Base-by-base conservation (phyloP, 2,888 invertebrate species). In the Pterostichus madidus region DNA sequence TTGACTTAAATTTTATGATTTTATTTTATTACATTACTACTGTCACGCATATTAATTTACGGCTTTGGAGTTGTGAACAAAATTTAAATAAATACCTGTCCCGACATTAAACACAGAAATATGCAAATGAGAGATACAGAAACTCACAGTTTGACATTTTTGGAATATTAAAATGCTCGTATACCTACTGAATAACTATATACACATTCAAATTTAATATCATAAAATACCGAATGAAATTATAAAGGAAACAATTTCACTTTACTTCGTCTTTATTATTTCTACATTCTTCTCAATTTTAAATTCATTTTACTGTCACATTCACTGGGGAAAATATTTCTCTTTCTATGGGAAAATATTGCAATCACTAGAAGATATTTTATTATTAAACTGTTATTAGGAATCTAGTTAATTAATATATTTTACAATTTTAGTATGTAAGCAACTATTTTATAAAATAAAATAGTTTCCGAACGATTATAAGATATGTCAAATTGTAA, bases 1-100 rank as follows among this genome's bases (percentile, higher is more conserved):
- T 75, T 75, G 75, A 75, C 75, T 75, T 15, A 71, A 44, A 71
- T 46, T 75, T 75, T 75, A 75, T 75, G 10, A 75, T 75, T 75
- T 75, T 52, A 75, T 75, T 75, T 75, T 75, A 75, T 75, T 75
- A 53, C 75, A 15, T 49, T 53, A 75, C 49, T 24, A 52, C 75
- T 75, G 75, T 52, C 53, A 75, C 53, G 75, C 11, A 75, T 75
- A 52, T 75, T 75, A 75, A 75, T 75, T 75, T 75, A 75, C 52
- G 53, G 32, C 75, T 75, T 73, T 31, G 13, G 17, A 75, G 49
- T 32, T 53, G 75, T 53, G 75, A 75, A 75, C 52, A 75, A 75
- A 75, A 75, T 75, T 75, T 75, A 75, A 75, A 75, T 75, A 53
- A 75, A 75, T 75, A 52, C 49, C 32, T 75, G 24, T 75, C 52